These are phyloP conservation scores for Caenorhabditis virilis DNA, from an alignment of 2,888 invertebrate species.

Conservation along the genomic window DNA sequence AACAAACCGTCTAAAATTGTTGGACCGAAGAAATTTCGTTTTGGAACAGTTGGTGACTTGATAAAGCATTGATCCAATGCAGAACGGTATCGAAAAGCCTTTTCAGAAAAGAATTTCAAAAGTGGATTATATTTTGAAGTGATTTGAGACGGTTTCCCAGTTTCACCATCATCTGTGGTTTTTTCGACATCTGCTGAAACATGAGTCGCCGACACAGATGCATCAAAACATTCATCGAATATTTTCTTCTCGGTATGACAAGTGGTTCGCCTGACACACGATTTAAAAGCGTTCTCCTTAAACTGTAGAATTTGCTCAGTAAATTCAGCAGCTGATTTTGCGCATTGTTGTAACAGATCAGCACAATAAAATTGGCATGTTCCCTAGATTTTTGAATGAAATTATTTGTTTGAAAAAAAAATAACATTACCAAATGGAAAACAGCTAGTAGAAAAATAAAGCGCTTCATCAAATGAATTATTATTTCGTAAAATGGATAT, in stretches of 20 bases:
- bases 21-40: slow-evolving; percentile 40
- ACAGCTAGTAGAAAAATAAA: slow-evolving; percentile 1
- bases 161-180: slow-evolving; percentile 23
- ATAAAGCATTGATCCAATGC: slow-evolving; percentile 46
- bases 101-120: slow-evolving; percentile 30
- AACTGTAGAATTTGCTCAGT: slow-evolving; percentile 48
- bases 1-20: slow-evolving; percentile 47
- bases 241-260: slow-evolving; percentile 59
- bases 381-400: too few species aligned
- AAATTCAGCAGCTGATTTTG: slow-evolving; percentile 54
- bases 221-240: slow-evolving; percentile 61
- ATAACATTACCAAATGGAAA: slow-evolving; percentile 1
- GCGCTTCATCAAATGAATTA: slow-evolving; percentile 13
- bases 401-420: too few species aligned
- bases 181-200: slow-evolving; percentile 5
- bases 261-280: slow-evolving; percentile 51
- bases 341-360: slow-evolving; percentile 61
- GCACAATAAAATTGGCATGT: slow-evolving; percentile 52
- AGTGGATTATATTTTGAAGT: slow-evolving; percentile 12
- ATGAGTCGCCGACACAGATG: slow-evolving; percentile 46
- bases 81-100: slow-evolving; percentile 32
- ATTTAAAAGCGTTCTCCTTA: slow-evolving; percentile 57
- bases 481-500: slow-evolving; percentile 12
- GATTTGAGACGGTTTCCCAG: slow-evolving; percentile 16
- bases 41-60: slow-evolving; percentile 42